Base-by-base conservation (phyloP, 2,113 vertebrate species). In the Vimba vimba region DNA sequence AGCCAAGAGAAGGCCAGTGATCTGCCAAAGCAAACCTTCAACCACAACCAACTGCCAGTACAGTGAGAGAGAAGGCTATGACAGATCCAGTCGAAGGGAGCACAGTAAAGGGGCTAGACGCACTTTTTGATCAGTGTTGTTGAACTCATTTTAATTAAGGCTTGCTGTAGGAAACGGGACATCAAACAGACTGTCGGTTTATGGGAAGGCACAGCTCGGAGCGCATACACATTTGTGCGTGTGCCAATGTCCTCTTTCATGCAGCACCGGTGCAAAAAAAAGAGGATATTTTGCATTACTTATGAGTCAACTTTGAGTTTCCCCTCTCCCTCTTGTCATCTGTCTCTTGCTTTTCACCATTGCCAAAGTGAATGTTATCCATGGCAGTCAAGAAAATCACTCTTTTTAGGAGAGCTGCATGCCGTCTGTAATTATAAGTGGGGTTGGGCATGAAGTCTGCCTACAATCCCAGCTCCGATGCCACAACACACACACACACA, bases 1-100 rank as follows among this genome's bases (percentile, higher is more conserved):
- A 89, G 94, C 90, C 80, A 94, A 92, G 78, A 91, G 88, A 89
- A 52, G 88, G 89, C 92, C 87, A 90, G 89, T 88, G 91, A 92
- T 89, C 92, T 93, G 94, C 94, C 93, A 95, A 95, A 94, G 90
- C 94, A 94, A 95, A 94, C 88, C 94, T 93, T 92, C 92, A 91
- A 90, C 81, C 91, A 88, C 88, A 84, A 90, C 86, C 7, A 90
- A 86, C 89, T 92, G 91, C 94, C 94, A 93, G 89, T 76, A 87
- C 89, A 87, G 88, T 92, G 85, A 86, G 86, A 89, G 87, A 89
- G 89, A 87, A 79, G 85, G 84, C 77, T 77, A 39, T 88, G 75
- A 87, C 91, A 91, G 80, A 4, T 13, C 68, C 15, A 80, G 86
- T 85, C 74, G 84, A 83, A 89, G 66, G 9, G 85, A 86, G 87